Percentiles rank a stretch among this genome's conserved stretches.
These are phyloP conservation scores for Eonycteris spelaea DNA, from an alignment of 2,113 vertebrate genomes.

Conservation along the genomic window DNA sequence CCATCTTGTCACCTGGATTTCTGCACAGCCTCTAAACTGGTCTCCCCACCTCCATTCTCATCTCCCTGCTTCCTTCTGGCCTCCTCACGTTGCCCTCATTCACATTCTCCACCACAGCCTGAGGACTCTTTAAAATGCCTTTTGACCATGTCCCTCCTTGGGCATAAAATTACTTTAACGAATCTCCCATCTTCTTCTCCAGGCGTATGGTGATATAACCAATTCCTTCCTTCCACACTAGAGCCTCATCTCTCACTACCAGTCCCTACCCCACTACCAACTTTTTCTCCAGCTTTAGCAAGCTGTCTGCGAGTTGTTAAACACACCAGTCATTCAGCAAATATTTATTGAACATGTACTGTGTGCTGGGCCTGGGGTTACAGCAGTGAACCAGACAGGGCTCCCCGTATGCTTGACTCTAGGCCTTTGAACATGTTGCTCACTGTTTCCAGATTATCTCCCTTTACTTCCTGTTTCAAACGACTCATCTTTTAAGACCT, in stretches of 20 bases:
- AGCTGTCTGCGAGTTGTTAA: conserved; percentile 11
- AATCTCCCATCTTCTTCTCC: neutral
- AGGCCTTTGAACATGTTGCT: neutral
- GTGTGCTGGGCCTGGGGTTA: neutral
- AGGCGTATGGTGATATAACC: neutral
- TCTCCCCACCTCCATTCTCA: neutral
- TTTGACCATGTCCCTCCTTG: neutral
- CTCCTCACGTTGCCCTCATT: neutral
- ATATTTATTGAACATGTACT: neutral
- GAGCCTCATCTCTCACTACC: neutral
- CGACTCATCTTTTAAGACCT: neutral
- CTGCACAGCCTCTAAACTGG: neutral
- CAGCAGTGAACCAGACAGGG: neutral
- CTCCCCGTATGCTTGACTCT: neutral
- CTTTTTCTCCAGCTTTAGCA: neutral
- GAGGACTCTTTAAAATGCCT: neutral
- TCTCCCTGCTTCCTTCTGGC: neutral
- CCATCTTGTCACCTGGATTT: neutral
- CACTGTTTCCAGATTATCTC: neutral
- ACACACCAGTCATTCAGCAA: conserved; percentile 9
- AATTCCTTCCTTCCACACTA: neutral
- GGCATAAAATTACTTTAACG: neutral
- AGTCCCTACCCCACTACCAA: neutral
- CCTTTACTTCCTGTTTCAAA: neutral
- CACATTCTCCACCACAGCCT: neutral